A percentile compares a stretch with the other conserved stretches of the same genome.
phyloP scores from a whole-genome alignment of 2,113 vertebrate species.

The Lampris incognitus region DNA sequence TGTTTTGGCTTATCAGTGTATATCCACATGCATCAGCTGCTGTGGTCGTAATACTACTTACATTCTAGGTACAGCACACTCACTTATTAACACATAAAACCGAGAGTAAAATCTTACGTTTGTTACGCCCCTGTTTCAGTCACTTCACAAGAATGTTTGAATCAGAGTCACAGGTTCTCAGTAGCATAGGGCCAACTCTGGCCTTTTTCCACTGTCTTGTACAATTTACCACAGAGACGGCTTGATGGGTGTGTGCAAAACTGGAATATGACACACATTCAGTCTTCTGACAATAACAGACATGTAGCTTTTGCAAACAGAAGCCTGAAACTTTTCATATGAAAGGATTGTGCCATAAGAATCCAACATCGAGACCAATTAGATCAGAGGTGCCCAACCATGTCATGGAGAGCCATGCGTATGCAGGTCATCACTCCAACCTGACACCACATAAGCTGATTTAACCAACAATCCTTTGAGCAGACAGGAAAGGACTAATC shows the following conservation, averaged over 20 bases:
- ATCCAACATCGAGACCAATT: too few species aligned
- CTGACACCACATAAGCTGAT: too few species aligned
- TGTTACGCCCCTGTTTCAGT: too few species aligned
- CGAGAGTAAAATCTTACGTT: slow-evolving; percentile 20
- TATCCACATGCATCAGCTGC: too few species aligned
- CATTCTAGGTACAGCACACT: not conserved
- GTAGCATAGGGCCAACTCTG: not conserved
- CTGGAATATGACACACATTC: not conserved
- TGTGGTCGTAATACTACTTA: not conserved
- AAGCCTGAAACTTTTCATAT: not conserved
- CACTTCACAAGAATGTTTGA: not conserved
- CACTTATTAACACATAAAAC: slow-evolving; percentile 6
- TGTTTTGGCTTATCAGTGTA: too few species aligned
- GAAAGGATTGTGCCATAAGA: not conserved
- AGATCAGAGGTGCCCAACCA: too few species aligned
- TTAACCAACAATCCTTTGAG: too few species aligned
- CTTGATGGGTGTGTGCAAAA: not conserved
- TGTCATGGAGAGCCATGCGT: too few species aligned
- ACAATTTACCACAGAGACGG: not conserved
- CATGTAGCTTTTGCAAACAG: too few species aligned
- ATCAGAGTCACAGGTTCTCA: not conserved
- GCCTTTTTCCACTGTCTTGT: not conserved
- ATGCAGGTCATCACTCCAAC: too few species aligned
- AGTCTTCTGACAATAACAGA: too few species aligned
- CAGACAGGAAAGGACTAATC: too few species aligned